Evolutionary conservation across 2,113 vertebrate species (phyloP).

Genomic region (Pholis gunnellus): DNA sequence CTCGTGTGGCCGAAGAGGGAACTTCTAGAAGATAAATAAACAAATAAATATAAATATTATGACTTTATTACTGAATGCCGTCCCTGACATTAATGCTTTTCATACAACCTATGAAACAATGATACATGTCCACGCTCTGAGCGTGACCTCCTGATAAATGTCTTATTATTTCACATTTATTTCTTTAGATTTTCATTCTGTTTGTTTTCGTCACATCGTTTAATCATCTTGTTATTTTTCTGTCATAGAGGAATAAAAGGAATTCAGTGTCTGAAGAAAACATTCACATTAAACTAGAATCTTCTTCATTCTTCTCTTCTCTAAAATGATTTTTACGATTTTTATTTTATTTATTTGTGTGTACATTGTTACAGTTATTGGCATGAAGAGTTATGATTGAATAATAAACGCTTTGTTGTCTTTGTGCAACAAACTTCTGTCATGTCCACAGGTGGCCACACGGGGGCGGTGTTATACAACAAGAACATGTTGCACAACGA

Average conservation of each 20-base stretch:
- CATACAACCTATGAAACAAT: too few relatives aligned
- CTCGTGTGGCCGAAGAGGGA: constrained; percentile 23
- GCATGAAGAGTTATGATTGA: background rate
- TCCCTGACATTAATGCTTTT: too few relatives aligned
- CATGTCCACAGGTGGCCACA: background rate
- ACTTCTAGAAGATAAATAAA: too few relatives aligned
- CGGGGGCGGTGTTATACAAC: constrained; percentile 50
- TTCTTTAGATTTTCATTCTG: too few relatives aligned
- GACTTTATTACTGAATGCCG: too few relatives aligned
- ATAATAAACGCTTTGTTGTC: background rate
- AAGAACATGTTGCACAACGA: background rate
- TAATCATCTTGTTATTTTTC: too few relatives aligned
- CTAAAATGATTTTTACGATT: background rate
- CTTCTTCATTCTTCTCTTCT: background rate
- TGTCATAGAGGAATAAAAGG: too few relatives aligned
- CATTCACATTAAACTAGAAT: background rate
- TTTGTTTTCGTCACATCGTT: too few relatives aligned
- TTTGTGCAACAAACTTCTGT: background rate
- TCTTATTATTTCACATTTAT: too few relatives aligned
- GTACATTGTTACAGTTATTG: background rate
- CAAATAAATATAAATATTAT: too few relatives aligned
- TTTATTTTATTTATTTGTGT: background rate
- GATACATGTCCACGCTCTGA: too few relatives aligned
- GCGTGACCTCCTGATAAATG: too few relatives aligned
- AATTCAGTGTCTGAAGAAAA: background rate